Conservation (phyloP, 2,113 vertebrate genomes). For the Neofelis nebulosa region DNA sequence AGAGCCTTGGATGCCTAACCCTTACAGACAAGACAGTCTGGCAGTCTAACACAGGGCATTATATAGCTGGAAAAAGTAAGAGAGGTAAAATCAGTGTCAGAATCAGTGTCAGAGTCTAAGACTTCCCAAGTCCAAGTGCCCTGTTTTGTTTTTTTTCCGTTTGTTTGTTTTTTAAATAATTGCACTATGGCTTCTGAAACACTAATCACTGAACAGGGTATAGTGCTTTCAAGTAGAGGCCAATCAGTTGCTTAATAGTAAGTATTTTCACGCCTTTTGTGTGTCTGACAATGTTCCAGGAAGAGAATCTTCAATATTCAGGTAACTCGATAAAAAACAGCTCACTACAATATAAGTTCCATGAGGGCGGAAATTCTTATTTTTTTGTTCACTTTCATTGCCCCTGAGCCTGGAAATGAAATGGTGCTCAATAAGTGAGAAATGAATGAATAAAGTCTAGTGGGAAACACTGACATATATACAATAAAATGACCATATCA, state of each 20-base stretch:
- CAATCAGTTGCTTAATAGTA: not conserved
- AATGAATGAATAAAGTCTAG: not conserved
- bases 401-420: not conserved
- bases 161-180: not conserved
- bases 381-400: not conserved
- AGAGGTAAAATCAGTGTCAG: not conserved
- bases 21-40: not conserved
- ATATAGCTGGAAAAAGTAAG: slow-evolving; percentile 17
- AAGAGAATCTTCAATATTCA: not conserved
- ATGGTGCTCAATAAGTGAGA: not conserved
- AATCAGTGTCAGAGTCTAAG: not conserved
- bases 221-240: not conserved
- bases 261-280: not conserved
- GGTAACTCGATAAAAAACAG: not conserved
- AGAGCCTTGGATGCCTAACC: slow-evolving; percentile 3
- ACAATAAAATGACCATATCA: not conserved
- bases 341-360: not conserved
- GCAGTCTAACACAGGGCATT: not conserved
- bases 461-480: not conserved
- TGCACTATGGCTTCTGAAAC: not conserved
- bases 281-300: not conserved
- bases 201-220: not conserved
- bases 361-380: not conserved
- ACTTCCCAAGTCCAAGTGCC: not conserved
- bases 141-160: not conserved